Conservation (phyloP, 2,797 vertebrate species). For the Malacoraja senta region DNA sequence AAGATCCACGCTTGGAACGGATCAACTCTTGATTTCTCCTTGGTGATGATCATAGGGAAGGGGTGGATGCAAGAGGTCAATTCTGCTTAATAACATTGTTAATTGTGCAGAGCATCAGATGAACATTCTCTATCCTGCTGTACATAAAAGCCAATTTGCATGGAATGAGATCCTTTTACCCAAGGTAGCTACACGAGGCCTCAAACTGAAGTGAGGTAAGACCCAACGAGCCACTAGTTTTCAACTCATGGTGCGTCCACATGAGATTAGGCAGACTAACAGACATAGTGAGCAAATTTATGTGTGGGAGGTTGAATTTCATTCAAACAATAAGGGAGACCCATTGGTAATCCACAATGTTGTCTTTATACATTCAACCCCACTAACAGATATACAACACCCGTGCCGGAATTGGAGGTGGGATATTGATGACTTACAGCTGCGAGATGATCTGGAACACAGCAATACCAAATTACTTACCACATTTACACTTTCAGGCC, state of each 20-base stretch:
- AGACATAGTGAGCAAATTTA: not conserved
- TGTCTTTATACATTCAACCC: constrained; percentile 18
- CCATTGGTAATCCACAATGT: not conserved
- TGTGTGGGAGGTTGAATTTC: constrained; percentile 6
- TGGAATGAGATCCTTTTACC: constrained; percentile 10
- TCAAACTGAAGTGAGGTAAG: not conserved
- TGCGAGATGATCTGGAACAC: not conserved
- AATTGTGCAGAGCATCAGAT: not conserved
- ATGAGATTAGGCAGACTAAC: not conserved
- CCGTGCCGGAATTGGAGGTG: not conserved
- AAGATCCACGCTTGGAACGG: not conserved
- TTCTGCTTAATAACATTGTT: not conserved
- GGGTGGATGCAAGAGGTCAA: not conserved
- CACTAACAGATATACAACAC: not conserved
- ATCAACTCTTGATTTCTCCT: not conserved
- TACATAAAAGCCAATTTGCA: not conserved
- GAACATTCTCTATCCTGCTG: not conserved
- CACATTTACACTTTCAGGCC: not conserved
- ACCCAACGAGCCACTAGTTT: not conserved
- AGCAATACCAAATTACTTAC: not conserved
- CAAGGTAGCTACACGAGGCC: not conserved
- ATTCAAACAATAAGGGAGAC: not conserved
- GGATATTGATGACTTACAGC: not conserved
- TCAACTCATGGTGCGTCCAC: too few species aligned
- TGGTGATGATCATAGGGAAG: too few species aligned